phyloP scores from a whole-genome alignment of 1,140 invertebrate genomes.

The Drusus annulatus region DNA sequence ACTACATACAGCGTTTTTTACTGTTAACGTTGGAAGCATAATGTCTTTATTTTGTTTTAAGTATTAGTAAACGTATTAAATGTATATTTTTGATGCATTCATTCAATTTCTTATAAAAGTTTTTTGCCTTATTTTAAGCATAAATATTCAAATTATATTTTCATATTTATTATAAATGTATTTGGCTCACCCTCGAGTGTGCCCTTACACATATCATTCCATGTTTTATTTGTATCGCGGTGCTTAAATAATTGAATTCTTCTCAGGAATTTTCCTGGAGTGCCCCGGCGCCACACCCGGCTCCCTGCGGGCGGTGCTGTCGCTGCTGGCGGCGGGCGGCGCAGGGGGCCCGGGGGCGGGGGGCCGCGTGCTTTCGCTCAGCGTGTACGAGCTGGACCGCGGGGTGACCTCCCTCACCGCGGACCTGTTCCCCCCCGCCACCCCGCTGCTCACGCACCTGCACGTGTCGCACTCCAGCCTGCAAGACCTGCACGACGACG shows the following conservation, averaged over 20 bases:
- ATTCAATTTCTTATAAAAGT: no score
- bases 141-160: no score
- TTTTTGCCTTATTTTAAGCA: no score
- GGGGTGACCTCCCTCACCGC: conserved; percentile 79
- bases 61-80: no score
- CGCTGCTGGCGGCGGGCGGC: conserved; percentile 66
- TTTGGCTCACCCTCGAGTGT: no score
- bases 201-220: no score
- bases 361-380: conserved; percentile 85
- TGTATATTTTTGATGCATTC: no score
- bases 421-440: conserved; percentile 78
- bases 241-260: conserved; percentile 23
- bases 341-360: conserved; percentile 60
- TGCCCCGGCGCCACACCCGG: conserved; percentile 85
- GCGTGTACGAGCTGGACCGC: conserved; percentile 88
- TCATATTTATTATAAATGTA: no score
- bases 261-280: conserved; percentile 85
- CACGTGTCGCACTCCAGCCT: conserved; percentile 88
- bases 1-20: no score
- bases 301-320: conserved; percentile 74
- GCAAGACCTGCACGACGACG: conserved; percentile 81
- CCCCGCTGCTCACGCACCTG: conserved; percentile 83
- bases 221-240: no score
- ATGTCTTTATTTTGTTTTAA: no score
- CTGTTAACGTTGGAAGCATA: no score